These are phyloP conservation scores for Aulostomus chinensis DNA, from an alignment of 2,797 vertebrate genomes.

Conservation along the genomic window DNA sequence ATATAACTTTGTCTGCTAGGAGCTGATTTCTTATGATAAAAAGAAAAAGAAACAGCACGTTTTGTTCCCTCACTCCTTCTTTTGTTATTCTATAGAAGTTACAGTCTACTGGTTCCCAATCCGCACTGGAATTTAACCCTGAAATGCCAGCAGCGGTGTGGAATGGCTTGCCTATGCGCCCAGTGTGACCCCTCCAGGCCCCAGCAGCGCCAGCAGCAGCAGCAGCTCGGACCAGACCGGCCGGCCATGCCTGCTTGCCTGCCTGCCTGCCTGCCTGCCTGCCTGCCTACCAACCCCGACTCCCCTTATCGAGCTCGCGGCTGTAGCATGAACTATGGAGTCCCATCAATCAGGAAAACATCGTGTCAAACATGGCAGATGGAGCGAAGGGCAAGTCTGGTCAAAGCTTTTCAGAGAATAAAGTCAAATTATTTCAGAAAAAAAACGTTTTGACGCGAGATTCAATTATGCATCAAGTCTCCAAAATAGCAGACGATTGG, in stretches of 20 bases:
- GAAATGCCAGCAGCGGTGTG: slow-evolving; percentile 60
- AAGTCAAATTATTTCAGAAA: too few species aligned
- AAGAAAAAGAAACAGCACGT: too few species aligned
- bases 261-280: slow-evolving; percentile 63
- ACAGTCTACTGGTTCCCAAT: slow-evolving; percentile 72
- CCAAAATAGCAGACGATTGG: too few species aligned
- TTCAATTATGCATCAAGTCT: too few species aligned
- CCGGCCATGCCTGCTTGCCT: slow-evolving; percentile 38
- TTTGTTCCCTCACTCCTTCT: neutral
- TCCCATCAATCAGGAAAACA: slow-evolving; percentile 60
- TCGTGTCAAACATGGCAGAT: slow-evolving; percentile 40
- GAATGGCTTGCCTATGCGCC: slow-evolving; percentile 56
- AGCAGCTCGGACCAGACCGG: slow-evolving; percentile 1
- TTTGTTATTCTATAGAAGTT: slow-evolving; percentile 69
- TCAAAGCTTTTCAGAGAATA: neutral
- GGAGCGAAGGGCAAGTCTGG: slow-evolving; percentile 14
- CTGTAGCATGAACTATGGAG: slow-evolving; percentile 46
- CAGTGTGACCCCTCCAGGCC: slow-evolving; percentile 54
- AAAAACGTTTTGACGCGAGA: too few species aligned
- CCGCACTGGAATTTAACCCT: slow-evolving; percentile 75
- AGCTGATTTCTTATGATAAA: too few species aligned
- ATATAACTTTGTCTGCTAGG: slow-evolving; percentile 8
- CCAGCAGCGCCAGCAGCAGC: too few species aligned
- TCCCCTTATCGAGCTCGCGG: slow-evolving; percentile 66
- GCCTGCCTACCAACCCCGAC: slow-evolving; percentile 66